Conservation (phyloP, 2,113 vertebrate genomes). For the Anolis carolinensis region DNA sequence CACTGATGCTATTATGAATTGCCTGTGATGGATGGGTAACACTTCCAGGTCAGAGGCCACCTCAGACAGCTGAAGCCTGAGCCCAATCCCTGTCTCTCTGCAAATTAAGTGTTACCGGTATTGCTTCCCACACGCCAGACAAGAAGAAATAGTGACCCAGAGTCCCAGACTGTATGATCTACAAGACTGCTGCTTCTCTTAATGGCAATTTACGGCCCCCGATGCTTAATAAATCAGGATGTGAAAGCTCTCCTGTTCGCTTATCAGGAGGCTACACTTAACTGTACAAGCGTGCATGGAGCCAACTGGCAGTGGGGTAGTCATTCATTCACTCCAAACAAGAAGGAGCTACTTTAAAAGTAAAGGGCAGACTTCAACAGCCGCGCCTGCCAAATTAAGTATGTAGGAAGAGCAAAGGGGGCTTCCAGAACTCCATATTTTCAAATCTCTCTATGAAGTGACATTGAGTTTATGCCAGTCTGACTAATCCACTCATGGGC, state of each 20-base stretch:
- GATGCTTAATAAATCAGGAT: conserved; percentile 68
- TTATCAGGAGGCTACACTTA: conserved; percentile 43
- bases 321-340: background rate
- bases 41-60: conserved; percentile 17
- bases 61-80: conserved; percentile 31
- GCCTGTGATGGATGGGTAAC: background rate
- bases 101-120: conserved; percentile 38
- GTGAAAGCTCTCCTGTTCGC: conserved; percentile 42
- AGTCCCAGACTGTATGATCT: conserved; percentile 65
- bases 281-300: conserved; percentile 10
- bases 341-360: background rate
- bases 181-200: conserved; percentile 60
- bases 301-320: background rate
- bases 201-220: conserved; percentile 65
- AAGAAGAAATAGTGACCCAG: conserved; percentile 61
- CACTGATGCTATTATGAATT: no score
- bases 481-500: no score
- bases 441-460: background rate
- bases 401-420: background rate
- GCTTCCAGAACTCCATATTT: background rate
- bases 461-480: no score
- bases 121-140: conserved; percentile 6
- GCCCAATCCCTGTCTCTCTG: conserved; percentile 1
- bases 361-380: background rate
- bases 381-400: background rate